A percentile compares a stretch with the other conserved stretches of the same genome.
Evolutionary conservation across 2,113 vertebrate species (phyloP).

Genomic region (Onychostruthus taczanowskii): DNA sequence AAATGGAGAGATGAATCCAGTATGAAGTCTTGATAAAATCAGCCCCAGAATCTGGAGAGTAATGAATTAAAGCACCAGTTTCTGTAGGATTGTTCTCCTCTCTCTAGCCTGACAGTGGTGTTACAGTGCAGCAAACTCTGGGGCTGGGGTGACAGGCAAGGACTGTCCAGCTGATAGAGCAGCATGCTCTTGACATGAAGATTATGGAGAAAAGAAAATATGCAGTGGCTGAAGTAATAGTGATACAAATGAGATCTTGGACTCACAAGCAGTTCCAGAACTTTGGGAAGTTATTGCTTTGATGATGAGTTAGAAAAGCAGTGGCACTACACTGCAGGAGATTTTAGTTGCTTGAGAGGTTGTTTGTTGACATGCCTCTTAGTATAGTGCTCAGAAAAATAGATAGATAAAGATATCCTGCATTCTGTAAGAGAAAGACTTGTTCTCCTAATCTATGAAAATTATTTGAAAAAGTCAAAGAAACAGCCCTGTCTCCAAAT

Average conservation of each 20-base stretch:
- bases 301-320: background rate
- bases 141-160: background rate
- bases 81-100: background rate
- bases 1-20: background rate
- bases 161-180: background rate
- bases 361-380: background rate
- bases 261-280: background rate
- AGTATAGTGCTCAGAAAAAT: background rate
- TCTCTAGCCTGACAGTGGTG: background rate
- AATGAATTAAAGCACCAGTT: background rate
- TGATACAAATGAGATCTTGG: background rate
- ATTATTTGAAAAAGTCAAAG: background rate
- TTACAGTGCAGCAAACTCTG: background rate
- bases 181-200: background rate
- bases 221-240: background rate
- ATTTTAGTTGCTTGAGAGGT: background rate
- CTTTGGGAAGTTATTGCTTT: background rate
- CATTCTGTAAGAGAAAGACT: background rate
- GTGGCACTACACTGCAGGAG: background rate
- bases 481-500: rapidly evolving
- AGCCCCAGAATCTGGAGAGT: background rate
- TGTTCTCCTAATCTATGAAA: background rate
- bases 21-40: background rate
- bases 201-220: background rate
- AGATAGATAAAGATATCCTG: background rate